These are phyloP conservation scores for Hydrozoanthus tunicans DNA, from an alignment of 64 coral and sea anemone species.

Conservation along the genomic window DNA sequence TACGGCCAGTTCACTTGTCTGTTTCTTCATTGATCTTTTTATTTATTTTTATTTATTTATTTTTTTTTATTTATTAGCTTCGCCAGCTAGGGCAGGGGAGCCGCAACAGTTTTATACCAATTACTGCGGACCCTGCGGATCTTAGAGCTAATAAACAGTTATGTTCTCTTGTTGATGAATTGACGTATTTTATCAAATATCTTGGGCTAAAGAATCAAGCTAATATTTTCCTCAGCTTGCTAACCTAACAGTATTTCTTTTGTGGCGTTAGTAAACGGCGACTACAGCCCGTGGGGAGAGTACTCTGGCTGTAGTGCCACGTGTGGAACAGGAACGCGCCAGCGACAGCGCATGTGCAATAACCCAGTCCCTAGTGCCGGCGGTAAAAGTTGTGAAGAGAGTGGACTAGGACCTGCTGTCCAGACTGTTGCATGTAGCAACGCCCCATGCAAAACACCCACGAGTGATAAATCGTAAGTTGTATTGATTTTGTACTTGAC, in stretches of 20 bases:
- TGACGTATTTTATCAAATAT: too few species aligned
- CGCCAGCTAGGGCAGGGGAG: too few species aligned
- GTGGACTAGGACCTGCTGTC: slow-evolving; percentile 4
- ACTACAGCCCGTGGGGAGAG: slow-evolving; percentile 5
- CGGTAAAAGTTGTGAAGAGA: slow-evolving; percentile 7
- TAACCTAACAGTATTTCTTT: background rate
- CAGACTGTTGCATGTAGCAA: background rate
- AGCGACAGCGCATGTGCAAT: background rate
- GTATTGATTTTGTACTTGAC: too few species aligned
- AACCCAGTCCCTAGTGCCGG: slow-evolving; percentile 7
- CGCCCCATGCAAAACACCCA: background rate
- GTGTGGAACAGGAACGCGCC: background rate
- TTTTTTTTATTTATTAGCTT: too few species aligned
- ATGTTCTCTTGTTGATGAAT: too few species aligned
- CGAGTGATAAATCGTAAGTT: background rate
- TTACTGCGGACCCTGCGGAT: too few species aligned
- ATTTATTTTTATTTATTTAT: too few species aligned
- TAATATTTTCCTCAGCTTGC: background rate
- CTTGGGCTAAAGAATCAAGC: background rate
- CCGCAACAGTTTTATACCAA: too few species aligned
- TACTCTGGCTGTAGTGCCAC: background rate
- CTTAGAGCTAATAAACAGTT: too few species aligned
- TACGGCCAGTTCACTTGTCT: too few species aligned
- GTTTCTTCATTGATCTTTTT: too few species aligned
- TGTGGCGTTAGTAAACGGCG: background rate